phyloP scores from a whole-genome alignment of 2,888 invertebrate species.

The Romanomermis culicivorax region DNA sequence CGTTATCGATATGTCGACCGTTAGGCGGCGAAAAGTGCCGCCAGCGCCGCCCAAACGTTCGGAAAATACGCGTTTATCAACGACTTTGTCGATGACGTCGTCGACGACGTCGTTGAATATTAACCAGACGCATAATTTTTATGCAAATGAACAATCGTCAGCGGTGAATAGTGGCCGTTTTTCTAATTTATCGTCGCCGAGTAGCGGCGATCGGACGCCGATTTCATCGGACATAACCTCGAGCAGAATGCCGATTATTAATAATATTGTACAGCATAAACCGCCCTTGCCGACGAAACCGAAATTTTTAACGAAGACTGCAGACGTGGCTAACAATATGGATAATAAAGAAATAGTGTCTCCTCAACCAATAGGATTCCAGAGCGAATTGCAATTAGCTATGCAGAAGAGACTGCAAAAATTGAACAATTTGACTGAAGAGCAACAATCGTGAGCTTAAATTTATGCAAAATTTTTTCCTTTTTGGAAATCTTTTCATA shows the following conservation, averaged over 20 bases:
- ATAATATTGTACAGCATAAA: not conserved
- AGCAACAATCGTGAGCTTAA: no score
- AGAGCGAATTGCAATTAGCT: conserved; percentile 9
- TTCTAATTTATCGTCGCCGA: not conserved
- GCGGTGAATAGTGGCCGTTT: not conserved
- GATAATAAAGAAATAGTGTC: not conserved
- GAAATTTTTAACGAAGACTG: not conserved
- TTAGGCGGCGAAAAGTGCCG: conserved; percentile 5
- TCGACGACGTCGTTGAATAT: not conserved
- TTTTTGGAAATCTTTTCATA: no score
- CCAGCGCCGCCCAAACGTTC: conserved; percentile 25
- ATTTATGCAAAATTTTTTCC: no score
- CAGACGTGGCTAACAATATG: not conserved
- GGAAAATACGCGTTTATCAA: conserved; percentile 17
- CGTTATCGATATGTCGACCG: not conserved
- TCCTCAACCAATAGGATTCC: not conserved
- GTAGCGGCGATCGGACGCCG: not conserved
- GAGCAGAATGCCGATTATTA: not conserved
- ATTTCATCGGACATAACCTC: not conserved
- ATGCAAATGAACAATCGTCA: not conserved
- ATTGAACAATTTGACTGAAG: no score
- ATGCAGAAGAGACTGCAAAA: conserved; percentile 10
- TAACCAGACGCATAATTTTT: not conserved
- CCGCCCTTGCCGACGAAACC: conserved; percentile 2
- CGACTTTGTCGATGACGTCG: not conserved